A percentile compares a stretch with the other conserved stretches of the same genome.
Conservation (phyloP, 37 sponge, comb jelly and placozoan species). For the Crambe crambe region DNA sequence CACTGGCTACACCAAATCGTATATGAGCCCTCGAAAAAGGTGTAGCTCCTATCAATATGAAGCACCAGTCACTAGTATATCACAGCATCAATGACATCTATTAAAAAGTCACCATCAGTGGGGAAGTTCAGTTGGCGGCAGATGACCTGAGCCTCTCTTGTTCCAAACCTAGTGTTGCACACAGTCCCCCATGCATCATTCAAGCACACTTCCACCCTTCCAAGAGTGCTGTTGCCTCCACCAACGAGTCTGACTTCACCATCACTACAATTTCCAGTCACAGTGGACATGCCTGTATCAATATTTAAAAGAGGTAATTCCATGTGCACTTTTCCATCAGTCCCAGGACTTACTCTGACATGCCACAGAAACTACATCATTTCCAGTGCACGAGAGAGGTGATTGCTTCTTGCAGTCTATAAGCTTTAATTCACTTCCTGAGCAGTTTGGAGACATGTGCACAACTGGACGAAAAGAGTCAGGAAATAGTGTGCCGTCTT, state of each 20-base stretch:
- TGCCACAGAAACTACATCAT: neutral
- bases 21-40: neutral
- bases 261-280: neutral
- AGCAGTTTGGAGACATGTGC: neutral
- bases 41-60: neutral
- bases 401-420: too few species aligned
- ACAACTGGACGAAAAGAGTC: neutral
- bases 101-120: neutral
- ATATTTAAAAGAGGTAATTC: too few species aligned
- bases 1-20: conserved; percentile 17
- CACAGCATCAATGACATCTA: neutral
- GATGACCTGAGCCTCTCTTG: conserved; percentile 4
- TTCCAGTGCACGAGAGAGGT: too few species aligned
- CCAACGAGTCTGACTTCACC: neutral
- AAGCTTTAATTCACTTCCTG: neutral
- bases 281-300: neutral
- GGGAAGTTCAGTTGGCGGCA: neutral
- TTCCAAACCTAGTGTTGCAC: conserved; percentile 7
- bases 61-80: neutral
- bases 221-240: neutral
- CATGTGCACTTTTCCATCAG: too few species aligned
- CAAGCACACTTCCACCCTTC: conserved; percentile 18
- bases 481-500: neutral
- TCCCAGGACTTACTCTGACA: conserved; percentile 11
- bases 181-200: conserved; percentile 27